Evolutionary conservation across 2,113 vertebrate genomes (phyloP).

Genomic region (Blennius ocellaris): DNA sequence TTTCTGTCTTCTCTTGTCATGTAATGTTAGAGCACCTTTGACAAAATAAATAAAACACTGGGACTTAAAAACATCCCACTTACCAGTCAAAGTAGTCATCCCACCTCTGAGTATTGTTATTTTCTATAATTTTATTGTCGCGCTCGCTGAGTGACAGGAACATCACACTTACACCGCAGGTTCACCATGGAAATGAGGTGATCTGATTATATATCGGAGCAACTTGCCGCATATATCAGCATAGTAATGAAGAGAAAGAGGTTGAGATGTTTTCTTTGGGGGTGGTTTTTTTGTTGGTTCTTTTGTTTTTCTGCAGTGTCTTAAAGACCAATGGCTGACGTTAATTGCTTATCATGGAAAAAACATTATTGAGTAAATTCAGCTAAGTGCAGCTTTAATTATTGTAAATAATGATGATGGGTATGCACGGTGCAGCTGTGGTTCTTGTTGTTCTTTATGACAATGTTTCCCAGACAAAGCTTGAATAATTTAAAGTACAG

Average conservation of each 20-base stretch:
- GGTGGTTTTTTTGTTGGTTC: no score
- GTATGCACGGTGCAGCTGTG: background rate
- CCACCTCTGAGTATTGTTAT: background rate
- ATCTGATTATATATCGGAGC: constrained; percentile 1
- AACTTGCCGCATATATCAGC: background rate
- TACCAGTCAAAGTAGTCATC: background rate
- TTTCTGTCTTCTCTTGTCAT: no score
- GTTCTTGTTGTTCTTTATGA: background rate
- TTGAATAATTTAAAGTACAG: no score
- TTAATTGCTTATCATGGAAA: background rate
- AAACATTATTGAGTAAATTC: background rate
- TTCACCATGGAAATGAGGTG: background rate
- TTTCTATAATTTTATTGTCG: background rate
- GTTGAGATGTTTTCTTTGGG: no score
- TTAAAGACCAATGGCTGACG: background rate
- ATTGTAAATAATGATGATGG: background rate
- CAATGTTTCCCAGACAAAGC: no score
- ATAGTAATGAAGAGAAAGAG: constrained; percentile 2
- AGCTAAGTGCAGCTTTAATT: background rate
- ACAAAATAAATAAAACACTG: no score
- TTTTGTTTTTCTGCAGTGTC: background rate
- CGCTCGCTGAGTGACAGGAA: background rate
- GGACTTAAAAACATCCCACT: background rate
- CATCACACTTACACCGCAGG: constrained; percentile 1
- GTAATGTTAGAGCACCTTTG: no score